Evolutionary conservation across 2,113 vertebrate genomes (phyloP).

Genomic region (Cavia porcellus): DNA sequence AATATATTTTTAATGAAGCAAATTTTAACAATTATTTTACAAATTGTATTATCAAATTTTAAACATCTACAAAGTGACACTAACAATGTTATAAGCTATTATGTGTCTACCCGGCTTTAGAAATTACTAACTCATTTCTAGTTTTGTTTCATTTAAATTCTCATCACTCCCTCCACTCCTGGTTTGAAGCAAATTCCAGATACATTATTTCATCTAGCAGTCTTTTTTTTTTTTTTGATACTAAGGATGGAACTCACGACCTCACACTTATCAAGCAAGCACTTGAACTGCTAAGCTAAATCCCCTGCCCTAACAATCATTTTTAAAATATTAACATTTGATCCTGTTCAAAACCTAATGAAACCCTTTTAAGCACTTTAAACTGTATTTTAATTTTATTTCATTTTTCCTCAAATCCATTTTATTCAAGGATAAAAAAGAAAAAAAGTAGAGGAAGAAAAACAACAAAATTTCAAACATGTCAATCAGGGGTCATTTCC

Average conservation of each 20-base stretch:
- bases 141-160: conserved; percentile 2
- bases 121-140: background rate
- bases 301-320: background rate
- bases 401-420: background rate
- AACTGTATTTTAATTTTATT: background rate
- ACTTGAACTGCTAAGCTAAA: no score
- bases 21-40: background rate
- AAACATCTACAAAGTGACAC: background rate
- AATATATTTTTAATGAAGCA: background rate
- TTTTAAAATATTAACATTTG: conserved; percentile 30
- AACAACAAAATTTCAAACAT: no score
- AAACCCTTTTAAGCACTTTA: background rate
- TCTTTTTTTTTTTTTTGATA: no score
- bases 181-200: conserved; percentile 1
- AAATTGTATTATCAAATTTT: background rate
- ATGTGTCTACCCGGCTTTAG: background rate
- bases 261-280: no score
- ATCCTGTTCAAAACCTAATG: background rate
- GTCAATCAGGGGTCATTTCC: background rate
- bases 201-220: background rate
- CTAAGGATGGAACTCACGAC: no score
- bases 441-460: no score
- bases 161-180: background rate
- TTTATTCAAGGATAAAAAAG: no score
- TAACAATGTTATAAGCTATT: background rate